Evolutionary conservation across 2,888 invertebrate genomes (phyloP).

Genomic region (Dasysyrphus tricinctus): DNA sequence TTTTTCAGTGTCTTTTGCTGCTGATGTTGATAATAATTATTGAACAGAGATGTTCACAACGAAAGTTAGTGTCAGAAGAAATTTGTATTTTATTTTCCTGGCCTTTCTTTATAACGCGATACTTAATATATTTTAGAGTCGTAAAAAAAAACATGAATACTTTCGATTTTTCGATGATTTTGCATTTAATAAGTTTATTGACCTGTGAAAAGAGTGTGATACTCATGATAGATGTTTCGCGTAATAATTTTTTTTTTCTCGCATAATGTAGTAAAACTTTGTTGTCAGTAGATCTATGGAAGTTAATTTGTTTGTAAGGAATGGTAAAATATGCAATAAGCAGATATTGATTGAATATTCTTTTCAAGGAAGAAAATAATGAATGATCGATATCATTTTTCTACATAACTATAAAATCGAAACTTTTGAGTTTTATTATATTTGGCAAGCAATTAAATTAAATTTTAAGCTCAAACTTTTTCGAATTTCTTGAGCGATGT

Average conservation of each 20-base stretch:
- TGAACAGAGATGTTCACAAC: constrained; percentile 23
- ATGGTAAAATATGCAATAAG: no score
- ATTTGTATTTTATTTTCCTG: constrained; percentile 28
- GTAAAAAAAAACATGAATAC: constrained; percentile 24
- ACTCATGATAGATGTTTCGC: neutral
- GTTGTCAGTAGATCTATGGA: no score
- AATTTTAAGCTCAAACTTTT: no score
- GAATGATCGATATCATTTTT: no score
- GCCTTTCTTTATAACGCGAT: constrained; percentile 37
- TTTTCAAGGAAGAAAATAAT: no score
- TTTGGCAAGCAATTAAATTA: no score
- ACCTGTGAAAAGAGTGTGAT: constrained; percentile 6
- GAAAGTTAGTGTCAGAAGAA: constrained; percentile 44
- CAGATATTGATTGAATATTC: no score
- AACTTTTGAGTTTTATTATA: no score
- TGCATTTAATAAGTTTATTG: constrained; percentile 61
- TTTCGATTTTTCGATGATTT: constrained; percentile 59
- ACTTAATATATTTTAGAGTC: constrained; percentile 32
- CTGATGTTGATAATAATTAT: constrained; percentile 38
- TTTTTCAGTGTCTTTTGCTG: constrained; percentile 17
- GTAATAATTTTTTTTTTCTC: neutral
- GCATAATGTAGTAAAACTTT: no score
- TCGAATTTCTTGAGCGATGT: no score
- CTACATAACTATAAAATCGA: no score
- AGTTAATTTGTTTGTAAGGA: no score